These are phyloP conservation scores for Cyprinella venusta DNA, from an alignment of 2,797 vertebrate species.

Conservation along the genomic window DNA sequence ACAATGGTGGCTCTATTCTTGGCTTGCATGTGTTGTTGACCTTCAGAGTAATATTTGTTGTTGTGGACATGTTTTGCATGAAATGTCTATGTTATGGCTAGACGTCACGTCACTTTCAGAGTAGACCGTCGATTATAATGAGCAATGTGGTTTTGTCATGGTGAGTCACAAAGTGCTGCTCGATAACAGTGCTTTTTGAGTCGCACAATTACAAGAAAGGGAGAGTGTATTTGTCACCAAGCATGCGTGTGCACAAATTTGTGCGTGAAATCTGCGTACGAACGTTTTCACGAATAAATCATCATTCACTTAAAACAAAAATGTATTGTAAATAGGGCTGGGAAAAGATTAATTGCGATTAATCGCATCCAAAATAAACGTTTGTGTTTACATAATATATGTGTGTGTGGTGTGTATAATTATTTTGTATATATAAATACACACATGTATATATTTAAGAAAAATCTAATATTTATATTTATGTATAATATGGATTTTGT, in stretches of 20 bases:
- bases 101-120: not conserved
- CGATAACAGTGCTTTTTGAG: not conserved
- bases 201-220: not conserved
- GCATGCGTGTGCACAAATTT: not conserved
- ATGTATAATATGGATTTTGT: too few species aligned
- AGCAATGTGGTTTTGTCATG: slow-evolving; percentile 1
- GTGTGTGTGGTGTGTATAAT: too few species aligned
- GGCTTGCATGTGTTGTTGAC: too few species aligned
- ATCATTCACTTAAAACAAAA: not conserved
- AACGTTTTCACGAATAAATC: not conserved
- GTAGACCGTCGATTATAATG: slow-evolving; percentile 4
- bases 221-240: slow-evolving; percentile 2
- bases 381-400: too few species aligned
- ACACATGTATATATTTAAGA: too few species aligned
- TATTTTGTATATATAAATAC: too few species aligned
- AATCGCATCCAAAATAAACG: too few species aligned
- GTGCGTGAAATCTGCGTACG: not conserved
- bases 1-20: not conserved
- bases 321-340: not conserved
- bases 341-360: too few species aligned
- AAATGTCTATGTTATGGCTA: slow-evolving; percentile 2
- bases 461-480: too few species aligned
- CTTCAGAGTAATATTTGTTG: not conserved
- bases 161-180: not conserved
- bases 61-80: not conserved